These are phyloP conservation scores for Charadrius vociferus DNA, from an alignment of 2,113 vertebrate species.

Conservation along the genomic window DNA sequence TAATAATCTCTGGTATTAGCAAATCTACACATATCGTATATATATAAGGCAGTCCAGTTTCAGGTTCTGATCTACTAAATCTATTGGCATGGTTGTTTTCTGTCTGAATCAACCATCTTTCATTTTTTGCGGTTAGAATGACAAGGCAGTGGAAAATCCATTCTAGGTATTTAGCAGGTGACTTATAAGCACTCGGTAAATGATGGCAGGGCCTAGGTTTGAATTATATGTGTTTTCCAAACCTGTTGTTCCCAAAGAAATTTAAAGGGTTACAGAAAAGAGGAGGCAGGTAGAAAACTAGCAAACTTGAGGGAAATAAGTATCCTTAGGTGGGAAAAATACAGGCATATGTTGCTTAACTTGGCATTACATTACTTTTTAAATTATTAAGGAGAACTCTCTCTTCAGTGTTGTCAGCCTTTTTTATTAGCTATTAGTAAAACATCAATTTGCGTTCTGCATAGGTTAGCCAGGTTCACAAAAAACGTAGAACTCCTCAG, in stretches of 20 bases:
- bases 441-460: neutral
- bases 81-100: neutral
- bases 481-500: neutral
- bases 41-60: neutral
- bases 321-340: neutral
- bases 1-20: neutral
- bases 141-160: neutral
- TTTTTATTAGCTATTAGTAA: neutral
- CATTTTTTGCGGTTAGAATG: neutral
- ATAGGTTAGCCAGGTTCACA: neutral
- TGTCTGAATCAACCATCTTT: neutral
- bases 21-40: neutral
- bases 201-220: neutral
- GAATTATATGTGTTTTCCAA: neutral
- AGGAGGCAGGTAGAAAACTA: neutral
- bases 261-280: neutral
- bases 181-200: neutral
- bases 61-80: neutral
- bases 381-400: neutral
- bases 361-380: neutral
- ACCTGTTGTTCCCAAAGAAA: neutral
- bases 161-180: neutral
- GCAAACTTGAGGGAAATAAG: neutral
- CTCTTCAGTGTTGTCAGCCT: neutral
- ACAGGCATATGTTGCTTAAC: neutral